A percentile compares a stretch with the other conserved stretches of the same genome.
Conservation (phyloP, 2,113 vertebrate species). For the Callipepla squamata region DNA sequence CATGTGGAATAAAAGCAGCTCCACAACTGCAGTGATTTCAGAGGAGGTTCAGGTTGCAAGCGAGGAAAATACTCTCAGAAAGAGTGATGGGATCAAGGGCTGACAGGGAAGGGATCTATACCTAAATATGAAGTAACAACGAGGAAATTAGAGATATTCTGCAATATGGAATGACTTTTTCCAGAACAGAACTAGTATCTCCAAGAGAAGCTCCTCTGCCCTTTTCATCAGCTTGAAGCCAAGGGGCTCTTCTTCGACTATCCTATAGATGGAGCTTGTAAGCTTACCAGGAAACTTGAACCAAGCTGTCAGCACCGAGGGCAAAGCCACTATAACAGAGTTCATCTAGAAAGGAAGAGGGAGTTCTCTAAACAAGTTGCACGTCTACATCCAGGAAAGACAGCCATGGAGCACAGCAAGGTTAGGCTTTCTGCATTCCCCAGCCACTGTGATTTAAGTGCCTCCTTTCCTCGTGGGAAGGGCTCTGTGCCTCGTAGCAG, state of each 20-base stretch:
- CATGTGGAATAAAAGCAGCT: neutral
- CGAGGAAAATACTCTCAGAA: too few relatives aligned
- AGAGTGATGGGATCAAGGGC: rapidly evolving
- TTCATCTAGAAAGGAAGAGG: neutral
- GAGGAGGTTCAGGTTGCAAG: too few relatives aligned
- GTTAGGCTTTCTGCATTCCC: neutral
- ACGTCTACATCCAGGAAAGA: neutral
- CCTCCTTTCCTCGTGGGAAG: neutral
- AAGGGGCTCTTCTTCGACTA: neutral
- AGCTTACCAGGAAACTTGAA: neutral
- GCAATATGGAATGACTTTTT: neutral
- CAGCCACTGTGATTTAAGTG: neutral
- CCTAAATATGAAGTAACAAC: rapidly evolving
- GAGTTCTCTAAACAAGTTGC: neutral
- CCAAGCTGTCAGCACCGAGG: neutral
- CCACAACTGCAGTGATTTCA: neutral
- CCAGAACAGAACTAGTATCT: constrained; percentile 1
- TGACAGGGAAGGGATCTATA: neutral
- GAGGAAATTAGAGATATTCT: neutral
- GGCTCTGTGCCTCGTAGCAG: neutral
- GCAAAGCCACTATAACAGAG: neutral
- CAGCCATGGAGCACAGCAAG: neutral
- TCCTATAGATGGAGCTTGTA: constrained; percentile 63
- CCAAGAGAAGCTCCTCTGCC: neutral
- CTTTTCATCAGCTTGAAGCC: neutral